Percentiles rank a stretch among this genome's conserved stretches.
These are phyloP conservation scores for Leucoma salicis DNA, from an alignment of 2,888 invertebrate genomes.

Conservation along the genomic window DNA sequence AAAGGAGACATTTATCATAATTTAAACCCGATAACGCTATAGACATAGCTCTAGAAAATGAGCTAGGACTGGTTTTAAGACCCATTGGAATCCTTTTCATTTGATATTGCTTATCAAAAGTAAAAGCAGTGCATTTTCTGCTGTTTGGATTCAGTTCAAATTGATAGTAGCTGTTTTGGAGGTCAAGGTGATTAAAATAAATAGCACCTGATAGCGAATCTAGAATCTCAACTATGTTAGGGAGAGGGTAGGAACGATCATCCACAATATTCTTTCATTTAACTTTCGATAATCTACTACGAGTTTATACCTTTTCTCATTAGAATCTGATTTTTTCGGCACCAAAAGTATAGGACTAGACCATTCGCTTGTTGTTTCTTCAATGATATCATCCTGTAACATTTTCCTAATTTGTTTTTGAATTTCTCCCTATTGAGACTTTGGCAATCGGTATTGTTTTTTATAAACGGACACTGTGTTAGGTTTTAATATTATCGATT, in stretches of 20 bases:
- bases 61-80: too few relatives aligned
- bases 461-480: not conserved
- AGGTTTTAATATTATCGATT: not conserved
- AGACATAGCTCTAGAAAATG: too few relatives aligned
- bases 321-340: not conserved
- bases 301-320: not conserved
- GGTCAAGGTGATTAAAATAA: too few relatives aligned
- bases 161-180: too few relatives aligned
- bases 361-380: not conserved
- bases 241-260: not conserved
- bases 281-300: not conserved
- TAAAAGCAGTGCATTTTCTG: not conserved
- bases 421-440: not conserved
- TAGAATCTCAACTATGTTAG: too few relatives aligned
- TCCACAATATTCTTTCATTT: not conserved
- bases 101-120: not conserved
- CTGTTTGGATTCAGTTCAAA: too few relatives aligned
- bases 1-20: too few relatives aligned
- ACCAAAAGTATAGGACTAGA: not conserved
- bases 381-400: not conserved
- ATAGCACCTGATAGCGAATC: too few relatives aligned
- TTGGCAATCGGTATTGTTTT: slow-evolving; percentile 1
- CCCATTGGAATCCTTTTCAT: too few relatives aligned
- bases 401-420: not conserved
- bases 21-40: too few relatives aligned